Base-by-base conservation (phyloP, 2,888 invertebrate species). In the Malthinus flaveolus region DNA sequence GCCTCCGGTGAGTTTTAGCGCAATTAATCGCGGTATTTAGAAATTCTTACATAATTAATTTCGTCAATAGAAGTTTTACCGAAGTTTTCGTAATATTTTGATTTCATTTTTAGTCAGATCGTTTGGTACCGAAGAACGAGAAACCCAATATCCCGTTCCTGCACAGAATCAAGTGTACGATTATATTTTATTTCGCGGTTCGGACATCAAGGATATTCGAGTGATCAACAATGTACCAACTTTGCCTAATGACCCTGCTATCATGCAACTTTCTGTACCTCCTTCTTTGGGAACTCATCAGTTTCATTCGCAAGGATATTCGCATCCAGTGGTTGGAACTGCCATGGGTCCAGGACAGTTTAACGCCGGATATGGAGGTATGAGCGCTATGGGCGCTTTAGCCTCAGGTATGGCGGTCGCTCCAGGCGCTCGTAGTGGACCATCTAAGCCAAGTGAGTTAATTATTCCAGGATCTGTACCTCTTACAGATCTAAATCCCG, bases 131-230 rank as follows among this genome's bases (percentile, higher is more conserved):
- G 99, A 99, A 81, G 97, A 98, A 77, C 86, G 99, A 46, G 95
- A 96, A 72, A 93, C 97, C 4, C 93, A 94, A 75, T 93, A 91
- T 76, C 95, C 95, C 62, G 96, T 99, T 55, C 93, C 97, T 50
- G 94, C 97, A 12, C 92, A 97, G 79, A 95, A 94, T 81, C 97
- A 99, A 80, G 91, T 98, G 53, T 99, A 97, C 79, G 98, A 99
- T 78, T 99, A 97, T 81, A 99, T 99, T 74, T 86, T 99, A 70
- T 99, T 99, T 82, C 87, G 97, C 68, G 98, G 98, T 45, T 90
- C 94, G 66, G 99, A 99, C 79, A 99, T 99, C 75, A 99, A 99
- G 82, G 98, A 99, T 79, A 94, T 99, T 74, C 87, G 96, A 78
- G 96, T 99, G 49, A 91, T 98, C 61, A 94, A 92, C 80, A 91